Conservation (phyloP, 1,140 invertebrate species). For the Belonocnema kinseyi region DNA sequence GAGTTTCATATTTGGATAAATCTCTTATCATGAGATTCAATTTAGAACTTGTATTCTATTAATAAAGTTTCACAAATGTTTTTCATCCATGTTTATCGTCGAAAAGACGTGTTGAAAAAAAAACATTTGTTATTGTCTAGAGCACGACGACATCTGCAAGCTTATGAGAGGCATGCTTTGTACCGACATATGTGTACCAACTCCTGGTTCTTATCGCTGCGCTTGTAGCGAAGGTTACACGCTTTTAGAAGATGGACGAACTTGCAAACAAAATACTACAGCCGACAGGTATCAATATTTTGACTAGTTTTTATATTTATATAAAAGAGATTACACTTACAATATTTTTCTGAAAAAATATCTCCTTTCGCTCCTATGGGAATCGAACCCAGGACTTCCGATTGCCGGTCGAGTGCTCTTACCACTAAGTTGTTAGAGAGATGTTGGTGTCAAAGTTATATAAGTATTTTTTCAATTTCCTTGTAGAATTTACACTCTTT, state of each 20-base stretch:
- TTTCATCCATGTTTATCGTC: background rate
- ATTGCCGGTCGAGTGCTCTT: too few relatives aligned
- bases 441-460: too few relatives aligned
- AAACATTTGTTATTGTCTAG: constrained; percentile 56
- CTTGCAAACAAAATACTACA: constrained; percentile 75
- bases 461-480: too few relatives aligned
- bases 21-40: too few relatives aligned
- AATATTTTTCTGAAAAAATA: too few relatives aligned
- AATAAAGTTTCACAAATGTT: too few relatives aligned
- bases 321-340: too few relatives aligned
- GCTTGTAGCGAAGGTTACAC: constrained; percentile 84
- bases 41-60: too few relatives aligned
- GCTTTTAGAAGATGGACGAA: constrained; percentile 80
- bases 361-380: too few relatives aligned
- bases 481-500: too few relatives aligned
- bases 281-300: constrained; percentile 56
- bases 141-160: constrained; percentile 80
- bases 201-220: constrained; percentile 83
- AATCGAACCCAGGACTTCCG: too few relatives aligned
- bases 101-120: constrained; percentile 20
- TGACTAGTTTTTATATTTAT: constrained; percentile 27
- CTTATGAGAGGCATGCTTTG: constrained; percentile 81
- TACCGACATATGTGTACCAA: constrained; percentile 84
- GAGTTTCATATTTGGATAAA: background rate
- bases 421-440: too few relatives aligned